Conservation (phyloP, 2,113 vertebrate species). For the Lichenostomus cassidix region DNA sequence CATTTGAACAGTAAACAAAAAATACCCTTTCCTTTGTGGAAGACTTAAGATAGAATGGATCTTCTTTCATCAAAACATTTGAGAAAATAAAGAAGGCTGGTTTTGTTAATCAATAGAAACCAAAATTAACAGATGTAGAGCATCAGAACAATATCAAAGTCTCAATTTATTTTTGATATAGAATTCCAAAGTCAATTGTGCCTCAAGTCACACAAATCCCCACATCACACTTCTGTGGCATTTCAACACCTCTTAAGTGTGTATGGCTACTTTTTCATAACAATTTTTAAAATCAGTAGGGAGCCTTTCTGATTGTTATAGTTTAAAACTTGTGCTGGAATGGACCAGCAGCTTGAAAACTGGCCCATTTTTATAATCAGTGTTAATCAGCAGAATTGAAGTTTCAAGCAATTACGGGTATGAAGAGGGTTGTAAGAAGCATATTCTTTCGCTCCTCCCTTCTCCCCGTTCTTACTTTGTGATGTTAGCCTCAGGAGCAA, state of each 20-base stretch:
- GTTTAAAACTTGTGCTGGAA: neutral
- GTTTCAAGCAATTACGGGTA: neutral
- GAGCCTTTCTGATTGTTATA: neutral
- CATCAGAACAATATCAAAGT: neutral
- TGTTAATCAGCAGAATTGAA: neutral
- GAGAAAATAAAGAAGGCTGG: neutral
- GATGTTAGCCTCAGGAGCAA: rapidly evolving
- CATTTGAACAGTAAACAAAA: neutral
- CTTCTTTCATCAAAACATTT: neutral
- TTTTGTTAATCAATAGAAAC: neutral
- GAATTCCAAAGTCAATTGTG: neutral
- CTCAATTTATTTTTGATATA: neutral
- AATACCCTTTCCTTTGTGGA: neutral
- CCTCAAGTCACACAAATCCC: neutral
- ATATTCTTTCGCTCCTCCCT: neutral
- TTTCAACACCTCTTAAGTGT: neutral
- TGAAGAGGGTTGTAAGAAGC: neutral
- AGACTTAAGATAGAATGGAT: neutral
- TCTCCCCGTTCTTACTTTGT: rapidly evolving
- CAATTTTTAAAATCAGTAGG: neutral
- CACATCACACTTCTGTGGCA: neutral
- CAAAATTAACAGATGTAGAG: neutral
- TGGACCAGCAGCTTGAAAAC: neutral
- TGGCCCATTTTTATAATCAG: neutral
- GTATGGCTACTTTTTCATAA: neutral